Evolutionary conservation across 2,888 invertebrate species (phyloP).

Genomic region (Mesorhabditis sp.): DNA sequence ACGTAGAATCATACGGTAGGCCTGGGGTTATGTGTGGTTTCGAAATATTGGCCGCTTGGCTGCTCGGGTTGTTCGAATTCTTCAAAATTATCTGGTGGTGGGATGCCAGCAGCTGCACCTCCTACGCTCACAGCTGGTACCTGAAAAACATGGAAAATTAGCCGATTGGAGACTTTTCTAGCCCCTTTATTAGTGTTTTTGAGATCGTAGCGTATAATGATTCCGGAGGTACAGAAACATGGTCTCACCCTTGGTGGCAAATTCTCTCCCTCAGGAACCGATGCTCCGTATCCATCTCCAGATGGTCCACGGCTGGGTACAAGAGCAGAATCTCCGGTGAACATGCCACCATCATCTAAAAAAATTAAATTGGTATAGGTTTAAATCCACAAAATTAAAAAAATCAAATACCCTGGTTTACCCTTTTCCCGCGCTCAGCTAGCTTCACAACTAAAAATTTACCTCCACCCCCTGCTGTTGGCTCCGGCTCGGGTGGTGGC

Average conservation of each 20-base stretch:
- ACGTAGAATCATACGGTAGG: constrained; percentile 32
- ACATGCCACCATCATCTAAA: constrained; percentile 21
- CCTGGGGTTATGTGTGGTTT: constrained; percentile 40
- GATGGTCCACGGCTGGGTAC: constrained; percentile 52
- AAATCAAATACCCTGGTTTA: background rate
- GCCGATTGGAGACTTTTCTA: no score
- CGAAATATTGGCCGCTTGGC: constrained; percentile 15
- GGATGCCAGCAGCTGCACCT: constrained; percentile 52
- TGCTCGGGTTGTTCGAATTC: background rate
- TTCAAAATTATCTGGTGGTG: constrained; percentile 20
- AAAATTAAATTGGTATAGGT: no score
- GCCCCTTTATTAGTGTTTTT: no score
- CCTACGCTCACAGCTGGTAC: constrained; percentile 25
- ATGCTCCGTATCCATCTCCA: constrained; percentile 55
- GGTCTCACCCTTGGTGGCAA: constrained; percentile 46
- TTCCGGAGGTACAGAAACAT: no score
- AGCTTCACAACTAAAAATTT: background rate
- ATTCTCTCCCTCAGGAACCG: constrained; percentile 47
- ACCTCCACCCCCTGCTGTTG: constrained; percentile 16
- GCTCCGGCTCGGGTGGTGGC: constrained; percentile 18
- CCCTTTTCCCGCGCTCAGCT: background rate
- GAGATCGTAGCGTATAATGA: no score
- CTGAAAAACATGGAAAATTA: background rate
- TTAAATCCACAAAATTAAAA: no score
- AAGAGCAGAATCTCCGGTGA: constrained; percentile 54